Conservation (phyloP, 2,888 invertebrate genomes). For the Epinotia ramella region DNA sequence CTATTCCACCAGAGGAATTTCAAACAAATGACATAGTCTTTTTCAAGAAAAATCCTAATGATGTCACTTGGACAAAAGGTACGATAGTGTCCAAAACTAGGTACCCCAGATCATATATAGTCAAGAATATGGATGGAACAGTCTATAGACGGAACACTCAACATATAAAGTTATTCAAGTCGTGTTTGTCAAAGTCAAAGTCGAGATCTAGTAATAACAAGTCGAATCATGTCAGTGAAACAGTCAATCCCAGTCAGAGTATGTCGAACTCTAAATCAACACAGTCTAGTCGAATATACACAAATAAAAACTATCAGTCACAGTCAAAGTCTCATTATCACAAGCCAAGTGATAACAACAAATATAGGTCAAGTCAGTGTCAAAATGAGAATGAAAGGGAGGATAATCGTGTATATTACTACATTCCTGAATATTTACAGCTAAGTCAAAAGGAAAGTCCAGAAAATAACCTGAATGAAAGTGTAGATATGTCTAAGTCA, state of each 20-base stretch:
- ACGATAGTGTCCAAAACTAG: not conserved
- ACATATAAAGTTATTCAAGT: constrained; percentile 18
- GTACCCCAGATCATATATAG: not conserved
- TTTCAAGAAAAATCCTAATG: constrained; percentile 13
- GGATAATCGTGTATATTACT: not conserved
- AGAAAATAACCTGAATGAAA: not conserved
- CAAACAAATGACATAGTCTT: not conserved
- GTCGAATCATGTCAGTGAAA: too few relatives aligned
- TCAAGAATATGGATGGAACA: too few relatives aligned
- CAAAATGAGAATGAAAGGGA: not conserved
- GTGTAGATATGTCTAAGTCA: not conserved
- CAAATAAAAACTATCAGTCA: too few relatives aligned
- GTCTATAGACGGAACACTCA: constrained; percentile 11
- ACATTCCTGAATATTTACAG: not conserved
- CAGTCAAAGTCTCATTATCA: not conserved
- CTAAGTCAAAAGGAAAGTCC: not conserved
- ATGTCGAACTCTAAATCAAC: too few relatives aligned
- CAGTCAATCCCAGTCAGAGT: too few relatives aligned
- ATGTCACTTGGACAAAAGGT: constrained; percentile 2
- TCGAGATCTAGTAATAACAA: not conserved
- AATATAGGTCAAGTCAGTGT: not conserved
- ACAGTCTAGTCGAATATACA: too few relatives aligned
- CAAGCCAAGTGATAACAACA: not conserved
- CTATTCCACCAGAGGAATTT: not conserved
- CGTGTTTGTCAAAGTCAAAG: constrained; percentile 13